Evolutionary conservation across 2,797 vertebrate species (phyloP).

Genomic region (Todus mexicanus): DNA sequence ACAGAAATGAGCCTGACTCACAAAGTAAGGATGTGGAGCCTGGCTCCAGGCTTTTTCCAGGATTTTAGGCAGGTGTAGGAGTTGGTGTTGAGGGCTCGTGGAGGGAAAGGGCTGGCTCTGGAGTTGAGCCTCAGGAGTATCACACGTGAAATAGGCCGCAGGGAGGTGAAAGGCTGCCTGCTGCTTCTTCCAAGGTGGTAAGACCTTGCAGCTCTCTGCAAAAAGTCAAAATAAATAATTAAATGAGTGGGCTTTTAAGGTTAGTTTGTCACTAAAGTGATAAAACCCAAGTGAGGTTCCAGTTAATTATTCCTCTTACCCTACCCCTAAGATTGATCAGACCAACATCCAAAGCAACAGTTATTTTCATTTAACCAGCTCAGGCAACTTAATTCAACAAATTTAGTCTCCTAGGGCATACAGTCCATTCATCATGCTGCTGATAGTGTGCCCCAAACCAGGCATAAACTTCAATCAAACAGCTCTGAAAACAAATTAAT

Average conservation of each 20-base stretch:
- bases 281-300: neutral
- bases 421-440: neutral
- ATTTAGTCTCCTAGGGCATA: neutral
- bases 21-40: neutral
- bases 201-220: neutral
- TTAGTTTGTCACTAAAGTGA: neutral
- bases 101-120: neutral
- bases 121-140: neutral
- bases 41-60: slow-evolving; percentile 20
- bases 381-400: neutral
- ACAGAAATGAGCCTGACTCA: slow-evolving; percentile 32
- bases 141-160: rapidly evolving
- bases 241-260: neutral
- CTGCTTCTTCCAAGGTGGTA: neutral
- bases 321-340: neutral
- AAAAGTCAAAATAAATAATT: neutral
- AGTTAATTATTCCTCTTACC: neutral
- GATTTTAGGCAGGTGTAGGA: slow-evolving; percentile 5
- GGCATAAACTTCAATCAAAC: neutral
- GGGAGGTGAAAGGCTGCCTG: neutral
- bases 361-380: neutral
- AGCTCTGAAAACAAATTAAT: neutral
- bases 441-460: neutral
- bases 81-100: rapidly evolving
- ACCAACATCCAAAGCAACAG: neutral